Percentiles rank a stretch among this genome's conserved stretches.
phyloP scores from a whole-genome alignment of 1,140 invertebrate species.

The Lordiphosa collinella region DNA sequence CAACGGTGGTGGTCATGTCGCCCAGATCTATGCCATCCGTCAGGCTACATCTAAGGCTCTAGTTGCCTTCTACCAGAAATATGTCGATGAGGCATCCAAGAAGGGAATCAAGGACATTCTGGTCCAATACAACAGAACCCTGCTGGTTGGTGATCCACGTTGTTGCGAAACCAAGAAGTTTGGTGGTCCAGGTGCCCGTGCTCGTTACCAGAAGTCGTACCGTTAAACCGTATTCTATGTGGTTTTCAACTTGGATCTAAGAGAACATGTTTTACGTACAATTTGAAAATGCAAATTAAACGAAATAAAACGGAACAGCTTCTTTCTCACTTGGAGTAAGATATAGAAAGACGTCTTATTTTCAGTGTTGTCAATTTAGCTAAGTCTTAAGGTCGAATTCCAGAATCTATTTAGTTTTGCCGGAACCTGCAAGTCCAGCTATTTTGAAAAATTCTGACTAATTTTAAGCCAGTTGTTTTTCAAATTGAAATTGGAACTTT shows the following conservation, averaged over 20 bases:
- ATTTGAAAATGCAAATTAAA: slow-evolving; percentile 69
- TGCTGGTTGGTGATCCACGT: slow-evolving; percentile 98
- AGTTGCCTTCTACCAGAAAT: slow-evolving; percentile 99
- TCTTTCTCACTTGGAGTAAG: too few species aligned
- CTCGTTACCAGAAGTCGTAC: slow-evolving; percentile 99
- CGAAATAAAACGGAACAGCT: too few species aligned
- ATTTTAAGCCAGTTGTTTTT: too few species aligned
- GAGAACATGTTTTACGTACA: slow-evolving; percentile 59
- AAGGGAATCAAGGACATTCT: slow-evolving; percentile 99
- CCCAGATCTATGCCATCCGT: slow-evolving; percentile 98
- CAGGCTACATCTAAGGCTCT: slow-evolving; percentile 99
- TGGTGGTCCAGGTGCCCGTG: slow-evolving; percentile 99
- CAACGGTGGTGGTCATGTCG: slow-evolving; percentile 98
- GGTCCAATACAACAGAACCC: slow-evolving; percentile 97
- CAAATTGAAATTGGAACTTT: too few species aligned
- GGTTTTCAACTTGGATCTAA: slow-evolving; percentile 73
- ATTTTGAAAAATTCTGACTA: too few species aligned
- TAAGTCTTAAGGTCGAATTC: too few species aligned
- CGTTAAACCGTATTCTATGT: slow-evolving; percentile 84
- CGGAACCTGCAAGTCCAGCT: too few species aligned
- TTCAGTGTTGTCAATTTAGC: too few species aligned
- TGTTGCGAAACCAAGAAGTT: slow-evolving; percentile 99
- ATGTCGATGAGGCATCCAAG: slow-evolving; percentile 99
- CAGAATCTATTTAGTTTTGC: too few species aligned
- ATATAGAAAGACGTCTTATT: too few species aligned